Evolutionary conservation across 2,113 vertebrate genomes (phyloP).

Genomic region (Canis aureus): DNA sequence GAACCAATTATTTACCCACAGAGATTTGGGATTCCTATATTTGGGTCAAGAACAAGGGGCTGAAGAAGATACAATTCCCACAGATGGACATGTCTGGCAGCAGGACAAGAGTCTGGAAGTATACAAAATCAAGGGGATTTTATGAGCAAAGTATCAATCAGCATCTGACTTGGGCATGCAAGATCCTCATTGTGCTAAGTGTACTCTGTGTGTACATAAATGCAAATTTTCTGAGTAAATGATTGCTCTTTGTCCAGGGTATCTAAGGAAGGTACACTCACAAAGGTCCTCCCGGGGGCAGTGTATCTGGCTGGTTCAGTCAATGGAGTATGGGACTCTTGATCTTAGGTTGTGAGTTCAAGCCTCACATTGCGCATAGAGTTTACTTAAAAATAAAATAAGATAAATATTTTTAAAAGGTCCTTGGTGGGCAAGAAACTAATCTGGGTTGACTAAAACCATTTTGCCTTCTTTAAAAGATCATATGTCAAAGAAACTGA

Average conservation of each 20-base stretch:
- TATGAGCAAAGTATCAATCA: neutral
- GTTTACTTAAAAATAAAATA: neutral
- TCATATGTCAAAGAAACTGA: neutral
- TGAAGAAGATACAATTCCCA: neutral
- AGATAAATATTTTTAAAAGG: neutral
- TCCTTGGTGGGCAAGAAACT: neutral
- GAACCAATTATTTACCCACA: neutral
- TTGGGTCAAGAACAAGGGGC: neutral
- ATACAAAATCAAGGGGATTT: neutral
- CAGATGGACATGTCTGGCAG: neutral
- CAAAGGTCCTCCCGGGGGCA: neutral
- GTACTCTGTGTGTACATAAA: neutral
- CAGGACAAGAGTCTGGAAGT: neutral
- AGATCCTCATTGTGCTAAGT: neutral
- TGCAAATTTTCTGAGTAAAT: neutral
- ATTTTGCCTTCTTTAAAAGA: neutral
- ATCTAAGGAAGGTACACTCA: neutral
- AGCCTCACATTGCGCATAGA: neutral
- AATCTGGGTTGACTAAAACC: neutral
- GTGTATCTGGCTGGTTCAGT: neutral
- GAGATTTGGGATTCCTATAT: neutral
- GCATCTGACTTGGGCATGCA: neutral
- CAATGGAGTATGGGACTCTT: neutral
- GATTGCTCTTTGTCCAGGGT: neutral
- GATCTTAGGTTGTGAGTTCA: neutral